Base-by-base conservation (phyloP, 2,888 invertebrate species). In the Tyria jacobaeae region DNA sequence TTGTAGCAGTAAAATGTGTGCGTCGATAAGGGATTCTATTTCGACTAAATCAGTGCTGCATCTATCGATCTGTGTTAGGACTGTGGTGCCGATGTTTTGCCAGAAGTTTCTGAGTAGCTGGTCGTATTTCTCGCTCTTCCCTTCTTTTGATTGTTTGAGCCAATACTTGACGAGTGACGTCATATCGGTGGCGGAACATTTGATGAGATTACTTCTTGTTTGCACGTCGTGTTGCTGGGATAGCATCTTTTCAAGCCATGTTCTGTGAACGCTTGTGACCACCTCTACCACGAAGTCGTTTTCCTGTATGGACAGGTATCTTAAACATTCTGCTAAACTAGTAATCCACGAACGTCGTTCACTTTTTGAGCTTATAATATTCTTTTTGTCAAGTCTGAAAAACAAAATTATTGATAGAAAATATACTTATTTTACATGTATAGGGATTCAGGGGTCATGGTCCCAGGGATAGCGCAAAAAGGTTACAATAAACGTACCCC, bases 301-400 rank as follows among this genome's bases (percentile, higher is more conserved):
- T 14, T 69, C 62, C 25, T 85, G 88, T 25, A 78, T 73, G 2
- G 89, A 85, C 25, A 90, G 54, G 66, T 89, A 86, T 2, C 87
- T 95, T 24, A 97, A 83, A 82, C 98, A 98, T 83, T 98, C 98
- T 24, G 96, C 94, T 73, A 96, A 95, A 2, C 97, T 95, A 50
- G 94, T 94, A 25, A 96, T 94, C 77, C 97, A 95, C 0, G 96
- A 95, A 51, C 95, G 92, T 21, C 95, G 94, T 87, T 98, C 97
- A 48, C 95, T 95, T 69, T 95, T 95, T 50, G 96, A 96, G 39
- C 90, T 90, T 55, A 95, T 83, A 12, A 96, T 94, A 55, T 90
- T 92, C 66, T 96, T 95, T 49, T 94, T 92, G 55, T 94, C 94
- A 65, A 97, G 91, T 39, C 96, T 96, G 84, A 64, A 79, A 81